A percentile compares a stretch with the other conserved stretches of the same genome.
phyloP scores from a whole-genome alignment of 2,888 invertebrate species.

The Habroteleia sp. region DNA sequence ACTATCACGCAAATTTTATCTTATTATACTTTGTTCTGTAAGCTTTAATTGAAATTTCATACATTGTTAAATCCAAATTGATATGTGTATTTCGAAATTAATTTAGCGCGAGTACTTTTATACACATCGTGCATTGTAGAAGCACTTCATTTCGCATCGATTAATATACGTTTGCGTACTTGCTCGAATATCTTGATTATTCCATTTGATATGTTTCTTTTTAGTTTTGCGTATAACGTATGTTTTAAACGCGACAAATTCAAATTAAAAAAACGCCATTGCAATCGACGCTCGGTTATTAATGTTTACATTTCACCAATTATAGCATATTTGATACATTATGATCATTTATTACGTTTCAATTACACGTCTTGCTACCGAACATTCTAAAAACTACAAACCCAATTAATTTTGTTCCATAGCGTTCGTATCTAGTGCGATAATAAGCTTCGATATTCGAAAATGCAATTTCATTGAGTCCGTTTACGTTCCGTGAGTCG shows the following conservation, averaged over 20 bases:
- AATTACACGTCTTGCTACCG: conserved; percentile 24
- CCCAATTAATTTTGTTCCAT: conserved; percentile 1
- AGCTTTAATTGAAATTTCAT: conserved; percentile 51
- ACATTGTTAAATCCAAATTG: conserved; percentile 47
- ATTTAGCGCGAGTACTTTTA: conserved; percentile 49
- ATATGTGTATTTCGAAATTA: conserved; percentile 48
- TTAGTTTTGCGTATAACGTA: conserved; percentile 17
- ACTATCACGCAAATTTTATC: conserved; percentile 39
- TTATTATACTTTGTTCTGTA: conserved; percentile 49
- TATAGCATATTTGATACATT: too few relatives aligned
- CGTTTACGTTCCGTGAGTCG: too few relatives aligned
- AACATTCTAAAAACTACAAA: conserved; percentile 5
- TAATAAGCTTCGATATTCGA: conserved; percentile 17
- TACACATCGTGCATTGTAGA: conserved; percentile 40
- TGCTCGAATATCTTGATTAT: conserved; percentile 50
- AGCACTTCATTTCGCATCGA: conserved; percentile 49
- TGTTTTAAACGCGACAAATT: conserved; percentile 36
- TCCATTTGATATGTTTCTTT: conserved; percentile 42
- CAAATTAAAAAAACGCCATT: conserved; percentile 19
- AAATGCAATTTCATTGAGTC: too few relatives aligned
- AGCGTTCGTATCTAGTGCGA: conserved; percentile 4
- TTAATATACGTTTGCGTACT: conserved; percentile 50
- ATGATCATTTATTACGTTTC: conserved; percentile 18
- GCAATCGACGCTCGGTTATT: conserved; percentile 30
- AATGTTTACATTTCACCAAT: conserved; percentile 21